Evolutionary conservation across 2,797 vertebrate genomes (phyloP).

Genomic region (Alfaro cultratus): DNA sequence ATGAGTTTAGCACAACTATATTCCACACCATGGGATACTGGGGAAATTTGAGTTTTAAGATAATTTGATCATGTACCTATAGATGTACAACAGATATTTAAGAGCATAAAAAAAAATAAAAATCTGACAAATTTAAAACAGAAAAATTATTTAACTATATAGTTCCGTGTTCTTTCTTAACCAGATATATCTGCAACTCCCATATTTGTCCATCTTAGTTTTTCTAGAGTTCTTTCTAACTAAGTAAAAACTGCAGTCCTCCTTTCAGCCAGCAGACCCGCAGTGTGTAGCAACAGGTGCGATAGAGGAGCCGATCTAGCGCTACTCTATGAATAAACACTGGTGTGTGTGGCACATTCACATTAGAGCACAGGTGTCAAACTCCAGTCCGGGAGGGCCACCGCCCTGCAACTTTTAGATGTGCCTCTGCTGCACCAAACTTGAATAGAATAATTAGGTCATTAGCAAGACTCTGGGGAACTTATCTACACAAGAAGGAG

Average conservation of each 20-base stretch:
- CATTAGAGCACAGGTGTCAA: too few relatives aligned
- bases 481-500: too few relatives aligned
- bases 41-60: neutral
- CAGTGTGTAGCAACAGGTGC: too few relatives aligned
- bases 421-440: too few relatives aligned
- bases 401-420: too few relatives aligned
- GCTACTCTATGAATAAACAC: neutral
- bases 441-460: too few relatives aligned
- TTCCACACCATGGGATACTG: neutral
- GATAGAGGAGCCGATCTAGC: too few relatives aligned
- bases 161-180: neutral
- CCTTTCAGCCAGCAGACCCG: too few relatives aligned
- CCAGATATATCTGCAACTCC: neutral
- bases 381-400: too few relatives aligned
- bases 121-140: neutral
- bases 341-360: neutral
- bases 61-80: neutral
- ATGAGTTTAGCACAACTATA: neutral
- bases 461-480: too few relatives aligned
- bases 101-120: neutral
- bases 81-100: neutral
- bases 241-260: neutral
- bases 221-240: neutral
- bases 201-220: neutral
- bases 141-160: neutral